A percentile compares a stretch with the other conserved stretches of the same genome.
Conservation (phyloP, 1,140 invertebrate species). For the Brachionus asplanchnoidis region DNA sequence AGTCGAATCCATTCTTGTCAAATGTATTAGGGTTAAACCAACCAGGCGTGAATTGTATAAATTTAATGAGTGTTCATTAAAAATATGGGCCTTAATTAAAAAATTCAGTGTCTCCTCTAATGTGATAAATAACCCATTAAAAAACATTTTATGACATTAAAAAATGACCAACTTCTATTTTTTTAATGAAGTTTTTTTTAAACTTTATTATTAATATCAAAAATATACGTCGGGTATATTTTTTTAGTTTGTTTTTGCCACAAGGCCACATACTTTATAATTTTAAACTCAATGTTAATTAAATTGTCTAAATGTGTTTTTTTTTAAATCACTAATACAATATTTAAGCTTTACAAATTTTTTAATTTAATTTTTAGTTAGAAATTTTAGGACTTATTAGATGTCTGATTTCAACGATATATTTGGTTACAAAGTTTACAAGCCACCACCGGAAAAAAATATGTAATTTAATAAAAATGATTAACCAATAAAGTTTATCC, state of each 20-base stretch:
- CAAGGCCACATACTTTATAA: neutral
- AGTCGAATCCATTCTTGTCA: neutral
- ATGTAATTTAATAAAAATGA: neutral
- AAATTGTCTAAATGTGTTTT: neutral
- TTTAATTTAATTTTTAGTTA: neutral
- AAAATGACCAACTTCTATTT: neutral
- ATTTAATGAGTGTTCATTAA: neutral
- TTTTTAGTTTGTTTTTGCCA: neutral
- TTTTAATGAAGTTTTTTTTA: neutral
- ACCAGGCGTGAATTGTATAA: neutral
- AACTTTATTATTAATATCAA: neutral
- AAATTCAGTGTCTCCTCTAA: neutral
- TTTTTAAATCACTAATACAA: neutral
- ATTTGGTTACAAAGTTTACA: conserved; percentile 40
- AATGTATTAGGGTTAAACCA: neutral
- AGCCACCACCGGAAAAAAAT: conserved; percentile 40
- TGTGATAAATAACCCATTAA: neutral
- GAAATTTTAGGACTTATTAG: neutral
- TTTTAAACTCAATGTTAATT: too few species aligned
- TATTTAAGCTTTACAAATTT: neutral
- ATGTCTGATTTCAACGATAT: conserved; percentile 41
- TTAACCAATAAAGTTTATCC: neutral
- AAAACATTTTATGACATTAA: neutral
- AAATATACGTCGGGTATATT: neutral
- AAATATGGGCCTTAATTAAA: neutral